Conservation (phyloP, 2,113 vertebrate genomes). For the Dipodomys merriami region DNA sequence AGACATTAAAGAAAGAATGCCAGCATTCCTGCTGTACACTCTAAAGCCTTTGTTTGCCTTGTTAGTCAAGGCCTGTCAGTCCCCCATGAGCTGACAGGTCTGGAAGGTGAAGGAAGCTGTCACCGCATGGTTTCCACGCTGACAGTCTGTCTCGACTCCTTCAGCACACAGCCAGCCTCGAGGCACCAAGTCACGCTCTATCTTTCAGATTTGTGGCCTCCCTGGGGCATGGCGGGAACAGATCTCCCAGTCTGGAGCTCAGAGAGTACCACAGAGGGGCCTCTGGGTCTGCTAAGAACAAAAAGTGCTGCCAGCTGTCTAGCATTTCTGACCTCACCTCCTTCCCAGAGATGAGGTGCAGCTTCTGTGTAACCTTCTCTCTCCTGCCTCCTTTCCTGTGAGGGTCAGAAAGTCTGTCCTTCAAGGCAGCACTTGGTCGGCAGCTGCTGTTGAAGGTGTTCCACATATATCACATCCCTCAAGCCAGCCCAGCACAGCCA, state of each 20-base stretch:
- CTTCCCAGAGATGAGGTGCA: not conserved
- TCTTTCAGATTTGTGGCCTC: constrained; percentile 83
- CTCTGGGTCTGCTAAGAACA: constrained; percentile 47
- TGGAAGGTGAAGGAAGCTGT: constrained; percentile 86
- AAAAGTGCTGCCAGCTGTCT: constrained; percentile 43
- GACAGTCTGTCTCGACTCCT: constrained; percentile 81
- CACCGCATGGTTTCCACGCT: constrained; percentile 84
- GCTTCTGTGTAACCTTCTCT: not conserved
- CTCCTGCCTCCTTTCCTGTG: not conserved
- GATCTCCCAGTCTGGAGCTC: constrained; percentile 64
- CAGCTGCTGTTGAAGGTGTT: not conserved
- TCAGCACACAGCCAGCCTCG: constrained; percentile 81
- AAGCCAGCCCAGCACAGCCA: not conserved
- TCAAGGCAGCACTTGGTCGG: not conserved
- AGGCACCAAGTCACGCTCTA: constrained; percentile 83
- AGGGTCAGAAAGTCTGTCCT: not conserved
- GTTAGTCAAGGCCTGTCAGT: constrained; percentile 84
- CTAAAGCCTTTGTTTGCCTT: constrained; percentile 88
- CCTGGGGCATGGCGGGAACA: constrained; percentile 53
- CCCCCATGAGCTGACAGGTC: constrained; percentile 76
- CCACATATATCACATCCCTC: not conserved
- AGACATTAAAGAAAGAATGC: constrained; percentile 86
- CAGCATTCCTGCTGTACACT: constrained; percentile 83
- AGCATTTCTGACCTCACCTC: not conserved
- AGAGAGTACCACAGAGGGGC: constrained; percentile 26